Percentiles rank a stretch among this genome's conserved stretches.
Conservation (phyloP, 2,797 vertebrate genomes). For the Pantherophis alleghaniensis region DNA sequence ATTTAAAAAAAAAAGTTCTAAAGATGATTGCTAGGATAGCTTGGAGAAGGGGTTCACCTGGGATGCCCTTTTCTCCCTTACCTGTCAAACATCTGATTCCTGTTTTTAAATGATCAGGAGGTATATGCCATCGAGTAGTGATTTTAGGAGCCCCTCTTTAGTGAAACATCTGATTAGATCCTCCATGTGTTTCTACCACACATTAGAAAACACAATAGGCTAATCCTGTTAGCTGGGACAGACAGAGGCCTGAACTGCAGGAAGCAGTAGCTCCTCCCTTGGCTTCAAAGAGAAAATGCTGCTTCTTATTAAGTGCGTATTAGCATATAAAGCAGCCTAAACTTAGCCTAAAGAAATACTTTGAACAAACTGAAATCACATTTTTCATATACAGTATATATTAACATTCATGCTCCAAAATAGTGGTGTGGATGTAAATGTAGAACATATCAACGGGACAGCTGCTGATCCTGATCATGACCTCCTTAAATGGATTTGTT, state of each 20-base stretch:
- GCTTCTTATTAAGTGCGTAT: conserved; percentile 7
- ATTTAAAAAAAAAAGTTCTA: neutral
- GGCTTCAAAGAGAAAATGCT: conserved; percentile 1
- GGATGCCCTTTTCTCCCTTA: neutral
- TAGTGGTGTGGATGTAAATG: neutral
- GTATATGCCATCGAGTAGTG: neutral
- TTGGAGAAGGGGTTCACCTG: neutral
- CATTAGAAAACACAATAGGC: neutral
- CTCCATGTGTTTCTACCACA: neutral
- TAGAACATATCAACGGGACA: neutral
- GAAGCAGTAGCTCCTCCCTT: neutral
- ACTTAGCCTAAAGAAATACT: neutral
- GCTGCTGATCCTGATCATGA: neutral
- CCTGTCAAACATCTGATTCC: neutral
- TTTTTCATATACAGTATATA: neutral
- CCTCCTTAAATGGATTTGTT: neutral
- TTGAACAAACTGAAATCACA: neutral
- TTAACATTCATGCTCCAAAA: conserved; percentile 12
- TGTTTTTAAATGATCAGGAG: neutral
- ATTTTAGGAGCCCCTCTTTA: neutral
- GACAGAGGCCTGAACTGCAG: neutral
- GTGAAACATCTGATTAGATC: too few species aligned
- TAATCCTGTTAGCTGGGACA: neutral
- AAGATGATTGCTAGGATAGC: neutral
- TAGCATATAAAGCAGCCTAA: conserved; percentile 18